Evolutionary conservation across 2,113 vertebrate species (phyloP), one percentile per base, ranked within the genome.

Genomic region (Hippocampus guttulatus): DNA sequence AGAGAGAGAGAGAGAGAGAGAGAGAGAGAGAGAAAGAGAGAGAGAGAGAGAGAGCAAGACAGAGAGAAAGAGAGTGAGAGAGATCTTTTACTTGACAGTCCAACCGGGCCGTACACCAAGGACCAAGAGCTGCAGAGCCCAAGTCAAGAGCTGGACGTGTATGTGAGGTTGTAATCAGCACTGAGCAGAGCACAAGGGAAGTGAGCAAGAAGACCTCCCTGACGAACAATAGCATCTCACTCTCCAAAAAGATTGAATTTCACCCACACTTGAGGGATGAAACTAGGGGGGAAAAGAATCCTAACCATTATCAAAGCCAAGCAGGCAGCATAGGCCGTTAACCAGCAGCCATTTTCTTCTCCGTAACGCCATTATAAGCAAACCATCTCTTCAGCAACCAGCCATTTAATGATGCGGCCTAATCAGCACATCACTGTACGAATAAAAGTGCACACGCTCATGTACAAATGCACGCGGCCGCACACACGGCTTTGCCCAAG

Each of bases 121-220:
- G 85, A 79, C 66, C 9, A 5, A 54, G 75, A 67, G 69, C 84
- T 58, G 55, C 75, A 72, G 77, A 78, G 79, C 71, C 63, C 20
- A 78, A 74, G 85, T 75, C 63, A 8, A 79, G 85, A 85, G 74
- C 75, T 82, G 86, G 85, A 87, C 71, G 68, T 8, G 55, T 77
- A 80, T 81, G 78, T 77, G 52, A 81, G 87, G 80, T 73, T 85
- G 77, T 83, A 90, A 89, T 89, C 85, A 83, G 82, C 21, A 64
- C 70, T 5, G 71, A 84, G 71, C 81, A 86, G 83, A 78, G 76
- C 65, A 67, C 54, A 54, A 75, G 75, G 64, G 62, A 68, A 81
- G 78, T 73, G 61, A 65, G 70, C 81, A 77, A 61, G 68, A 84
- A 78, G 81, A 81, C 80, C 76, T 80, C 77, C 75, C 75, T 49